These are phyloP conservation scores for Oncorhynchus kisutch DNA, from an alignment of 2,113 vertebrate genomes.

Conservation along the genomic window DNA sequence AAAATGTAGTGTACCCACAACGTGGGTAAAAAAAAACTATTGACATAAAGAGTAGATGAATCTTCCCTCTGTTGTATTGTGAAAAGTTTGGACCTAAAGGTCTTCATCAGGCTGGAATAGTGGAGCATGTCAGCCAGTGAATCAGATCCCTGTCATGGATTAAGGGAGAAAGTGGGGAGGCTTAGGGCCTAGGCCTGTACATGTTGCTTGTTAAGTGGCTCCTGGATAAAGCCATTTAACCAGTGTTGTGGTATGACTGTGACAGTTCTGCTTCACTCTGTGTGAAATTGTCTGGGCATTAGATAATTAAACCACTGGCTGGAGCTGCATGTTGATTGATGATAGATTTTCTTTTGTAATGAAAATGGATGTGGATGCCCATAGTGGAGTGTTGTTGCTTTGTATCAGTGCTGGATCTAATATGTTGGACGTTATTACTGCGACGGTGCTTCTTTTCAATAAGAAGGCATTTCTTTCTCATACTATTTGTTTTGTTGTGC, in stretches of 20 bases:
- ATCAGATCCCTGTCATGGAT: conserved; percentile 46
- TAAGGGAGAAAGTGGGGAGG: conserved; percentile 47
- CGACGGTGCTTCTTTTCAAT: background rate
- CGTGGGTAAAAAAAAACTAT: no score
- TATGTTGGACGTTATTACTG: conserved; percentile 22
- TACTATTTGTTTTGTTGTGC: background rate
- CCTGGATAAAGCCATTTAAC: conserved; percentile 27
- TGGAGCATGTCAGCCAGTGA: conserved; percentile 39
- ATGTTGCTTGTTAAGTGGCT: conserved; percentile 56
- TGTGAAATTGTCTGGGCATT: conserved; percentile 42
- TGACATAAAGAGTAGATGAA: no score
- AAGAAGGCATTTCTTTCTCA: background rate
- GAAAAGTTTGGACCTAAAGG: background rate
- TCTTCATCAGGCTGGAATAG: no score
- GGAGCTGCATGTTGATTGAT: conserved; percentile 60
- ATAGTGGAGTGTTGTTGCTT: conserved; percentile 59
- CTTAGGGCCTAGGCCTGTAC: conserved; percentile 57
- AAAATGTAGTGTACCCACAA: no score
- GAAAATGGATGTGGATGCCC: conserved; percentile 57
- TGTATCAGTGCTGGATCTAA: conserved; percentile 45
- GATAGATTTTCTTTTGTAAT: conserved; percentile 62
- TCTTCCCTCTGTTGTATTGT: no score
- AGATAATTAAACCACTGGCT: conserved; percentile 62
- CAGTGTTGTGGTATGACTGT: background rate
- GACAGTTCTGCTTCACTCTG: conserved; percentile 36